A percentile compares a stretch with the other conserved stretches of the same genome.
Conservation (phyloP, 2,113 vertebrate species). For the Tragulus kanchil region DNA sequence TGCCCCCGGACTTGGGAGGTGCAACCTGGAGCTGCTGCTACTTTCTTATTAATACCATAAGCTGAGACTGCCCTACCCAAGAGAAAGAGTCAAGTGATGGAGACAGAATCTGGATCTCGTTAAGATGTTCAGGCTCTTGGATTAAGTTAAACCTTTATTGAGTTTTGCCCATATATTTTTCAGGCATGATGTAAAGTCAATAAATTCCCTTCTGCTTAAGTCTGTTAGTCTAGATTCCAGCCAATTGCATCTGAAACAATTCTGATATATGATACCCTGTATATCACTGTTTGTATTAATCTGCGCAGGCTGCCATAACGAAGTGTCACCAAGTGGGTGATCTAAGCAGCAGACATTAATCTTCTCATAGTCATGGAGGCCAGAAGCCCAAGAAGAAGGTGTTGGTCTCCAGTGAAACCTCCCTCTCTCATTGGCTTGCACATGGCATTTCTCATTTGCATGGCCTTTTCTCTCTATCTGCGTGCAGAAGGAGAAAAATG, state of each 20-base stretch:
- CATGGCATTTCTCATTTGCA: neutral
- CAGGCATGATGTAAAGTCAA: neutral
- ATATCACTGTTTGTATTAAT: neutral
- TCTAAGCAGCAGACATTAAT: neutral
- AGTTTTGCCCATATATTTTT: neutral
- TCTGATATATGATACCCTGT: neutral
- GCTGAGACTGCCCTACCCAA: neutral
- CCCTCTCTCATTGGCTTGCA: neutral
- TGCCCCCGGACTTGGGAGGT: neutral
- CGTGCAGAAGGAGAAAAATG: neutral
- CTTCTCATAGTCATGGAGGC: neutral
- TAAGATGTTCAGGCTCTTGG: neutral
- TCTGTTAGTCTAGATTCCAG: neutral
- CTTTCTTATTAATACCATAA: neutral
- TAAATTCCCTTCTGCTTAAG: constrained; percentile 1
- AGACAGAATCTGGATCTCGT: neutral
- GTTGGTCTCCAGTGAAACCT: neutral
- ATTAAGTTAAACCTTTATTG: neutral
- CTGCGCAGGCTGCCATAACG: neutral
- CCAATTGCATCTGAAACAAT: neutral
- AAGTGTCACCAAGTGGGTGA: neutral
- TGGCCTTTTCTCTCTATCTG: neutral
- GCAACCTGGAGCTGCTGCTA: neutral
- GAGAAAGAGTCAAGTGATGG: neutral
- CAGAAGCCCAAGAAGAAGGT: neutral